A percentile compares a stretch with the other conserved stretches of the same genome.
Conservation (phyloP, 2,888 invertebrate species). For the Eupithecia dodoneata region DNA sequence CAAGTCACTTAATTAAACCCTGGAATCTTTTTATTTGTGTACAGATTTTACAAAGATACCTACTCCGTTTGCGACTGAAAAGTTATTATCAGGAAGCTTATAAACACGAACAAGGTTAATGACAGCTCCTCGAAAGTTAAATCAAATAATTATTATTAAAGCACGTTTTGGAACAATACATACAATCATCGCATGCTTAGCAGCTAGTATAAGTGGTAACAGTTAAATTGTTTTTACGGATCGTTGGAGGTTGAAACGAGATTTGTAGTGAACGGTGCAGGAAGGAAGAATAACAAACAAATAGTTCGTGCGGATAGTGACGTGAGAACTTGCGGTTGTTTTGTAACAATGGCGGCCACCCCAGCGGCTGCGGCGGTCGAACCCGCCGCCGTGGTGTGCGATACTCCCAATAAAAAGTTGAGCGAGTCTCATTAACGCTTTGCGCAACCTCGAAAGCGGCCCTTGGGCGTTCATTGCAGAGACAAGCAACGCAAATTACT, state of each 20-base stretch:
- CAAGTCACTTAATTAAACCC: slow-evolving; percentile 69
- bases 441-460: slow-evolving; percentile 83
- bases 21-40: slow-evolving; percentile 69
- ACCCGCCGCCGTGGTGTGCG: slow-evolving; percentile 54
- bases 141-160: slow-evolving; percentile 53
- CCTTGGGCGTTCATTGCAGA: slow-evolving; percentile 79
- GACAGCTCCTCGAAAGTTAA: slow-evolving; percentile 60
- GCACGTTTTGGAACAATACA: slow-evolving; percentile 53
- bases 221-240: slow-evolving; percentile 45
- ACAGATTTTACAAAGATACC: slow-evolving; percentile 63
- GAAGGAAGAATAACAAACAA: slow-evolving; percentile 40
- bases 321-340: slow-evolving; percentile 37
- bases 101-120: slow-evolving; percentile 68
- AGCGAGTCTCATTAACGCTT: slow-evolving; percentile 78
- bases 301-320: slow-evolving; percentile 45
- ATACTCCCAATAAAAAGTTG: slow-evolving; percentile 74
- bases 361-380: slow-evolving; percentile 45
- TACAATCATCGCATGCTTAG: slow-evolving; percentile 48
- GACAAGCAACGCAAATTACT: slow-evolving; percentile 84
- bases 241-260: slow-evolving; percentile 45
- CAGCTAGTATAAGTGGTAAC: slow-evolving; percentile 38
- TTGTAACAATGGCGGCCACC: slow-evolving; percentile 47
- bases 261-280: slow-evolving; percentile 37
- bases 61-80: slow-evolving; percentile 52
- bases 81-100: slow-evolving; percentile 56